phyloP scores from a whole-genome alignment of 2,888 invertebrate genomes.

The Lydus trimaculatus region DNA sequence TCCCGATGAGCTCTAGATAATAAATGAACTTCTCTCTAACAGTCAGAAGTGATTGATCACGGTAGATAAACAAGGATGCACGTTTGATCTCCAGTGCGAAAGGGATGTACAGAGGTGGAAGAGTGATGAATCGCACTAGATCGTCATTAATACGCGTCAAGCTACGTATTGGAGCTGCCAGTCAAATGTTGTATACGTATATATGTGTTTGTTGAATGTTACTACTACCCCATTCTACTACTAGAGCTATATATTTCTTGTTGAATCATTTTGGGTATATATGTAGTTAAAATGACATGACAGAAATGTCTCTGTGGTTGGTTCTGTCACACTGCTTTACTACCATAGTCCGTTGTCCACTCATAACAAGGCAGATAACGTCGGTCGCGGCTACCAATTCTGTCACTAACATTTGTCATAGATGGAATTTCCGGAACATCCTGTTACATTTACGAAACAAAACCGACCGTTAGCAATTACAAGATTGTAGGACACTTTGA shows the following conservation, averaged over 20 bases:
- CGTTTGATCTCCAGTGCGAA: slow-evolving; percentile 58
- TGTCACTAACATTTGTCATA: slow-evolving; percentile 40
- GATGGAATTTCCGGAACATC: slow-evolving; percentile 17
- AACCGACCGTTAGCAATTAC: slow-evolving; percentile 6
- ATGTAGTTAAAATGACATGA: slow-evolving; percentile 36
- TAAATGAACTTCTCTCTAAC: slow-evolving; percentile 62
- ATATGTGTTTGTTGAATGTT: slow-evolving; percentile 18
- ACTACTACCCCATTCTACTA: slow-evolving; percentile 13
- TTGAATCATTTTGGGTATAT: slow-evolving; percentile 39
- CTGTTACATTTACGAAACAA: slow-evolving; percentile 11
- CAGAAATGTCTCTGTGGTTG: slow-evolving; percentile 48
- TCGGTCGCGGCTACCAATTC: slow-evolving; percentile 40
- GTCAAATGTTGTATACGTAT: slow-evolving; percentile 41
- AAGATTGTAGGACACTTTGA: neutral
- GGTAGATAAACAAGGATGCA: slow-evolving; percentile 59
- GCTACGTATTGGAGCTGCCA: slow-evolving; percentile 60
- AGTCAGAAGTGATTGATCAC: slow-evolving; percentile 63
- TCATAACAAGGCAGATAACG: slow-evolving; percentile 50
- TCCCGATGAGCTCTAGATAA: slow-evolving; percentile 56
- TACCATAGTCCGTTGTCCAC: slow-evolving; percentile 43
- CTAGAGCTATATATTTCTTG: slow-evolving; percentile 41
- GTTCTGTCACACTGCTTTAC: slow-evolving; percentile 45
- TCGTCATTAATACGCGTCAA: slow-evolving; percentile 63
- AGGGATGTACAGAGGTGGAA: slow-evolving; percentile 54
- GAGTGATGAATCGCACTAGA: slow-evolving; percentile 61